Evolutionary conservation across 2,797 vertebrate genomes (phyloP).

Genomic region (Ctenochaetus hawaiiensis): DNA sequence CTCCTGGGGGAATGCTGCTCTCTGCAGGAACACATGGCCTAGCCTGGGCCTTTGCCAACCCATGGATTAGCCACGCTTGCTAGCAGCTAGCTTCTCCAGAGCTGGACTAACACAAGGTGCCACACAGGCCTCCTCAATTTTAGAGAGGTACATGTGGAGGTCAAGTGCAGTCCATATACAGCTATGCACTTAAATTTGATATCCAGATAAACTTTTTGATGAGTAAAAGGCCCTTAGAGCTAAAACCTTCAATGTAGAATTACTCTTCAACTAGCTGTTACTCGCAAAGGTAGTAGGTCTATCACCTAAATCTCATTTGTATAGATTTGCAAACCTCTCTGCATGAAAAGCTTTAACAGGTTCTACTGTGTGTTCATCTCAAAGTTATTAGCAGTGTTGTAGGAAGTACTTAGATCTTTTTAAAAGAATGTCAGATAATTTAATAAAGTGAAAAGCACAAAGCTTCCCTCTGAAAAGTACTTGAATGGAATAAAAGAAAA

Average conservation of each 20-base stretch:
- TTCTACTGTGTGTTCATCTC: neutral
- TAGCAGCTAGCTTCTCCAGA: constrained; percentile 63
- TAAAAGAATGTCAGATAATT: neutral
- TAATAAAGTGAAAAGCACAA: neutral
- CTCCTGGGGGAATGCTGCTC: constrained; percentile 85
- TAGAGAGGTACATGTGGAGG: constrained; percentile 32
- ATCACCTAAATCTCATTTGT: neutral
- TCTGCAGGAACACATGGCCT: constrained; percentile 90
- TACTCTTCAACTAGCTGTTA: neutral
- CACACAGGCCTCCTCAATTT: constrained; percentile 47
- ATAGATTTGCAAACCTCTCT: neutral
- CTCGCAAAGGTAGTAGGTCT: neutral
- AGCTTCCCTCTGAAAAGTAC: neutral
- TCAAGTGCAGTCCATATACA: constrained; percentile 27
- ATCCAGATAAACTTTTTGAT: constrained; percentile 29
- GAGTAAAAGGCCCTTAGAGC: neutral
- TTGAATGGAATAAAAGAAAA: neutral
- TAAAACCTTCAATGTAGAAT: constrained; percentile 4
- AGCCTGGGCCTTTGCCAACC: constrained; percentile 83
- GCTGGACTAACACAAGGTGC: constrained; percentile 60
- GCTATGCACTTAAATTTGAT: constrained; percentile 21
- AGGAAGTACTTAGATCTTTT: neutral
- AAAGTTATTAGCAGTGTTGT: neutral
- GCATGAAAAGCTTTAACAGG: neutral
- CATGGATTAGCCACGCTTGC: constrained; percentile 82